Evolutionary conservation across 64 coral and sea anemone species (phyloP).

Genomic region (Exaiptasia diaphana): DNA sequence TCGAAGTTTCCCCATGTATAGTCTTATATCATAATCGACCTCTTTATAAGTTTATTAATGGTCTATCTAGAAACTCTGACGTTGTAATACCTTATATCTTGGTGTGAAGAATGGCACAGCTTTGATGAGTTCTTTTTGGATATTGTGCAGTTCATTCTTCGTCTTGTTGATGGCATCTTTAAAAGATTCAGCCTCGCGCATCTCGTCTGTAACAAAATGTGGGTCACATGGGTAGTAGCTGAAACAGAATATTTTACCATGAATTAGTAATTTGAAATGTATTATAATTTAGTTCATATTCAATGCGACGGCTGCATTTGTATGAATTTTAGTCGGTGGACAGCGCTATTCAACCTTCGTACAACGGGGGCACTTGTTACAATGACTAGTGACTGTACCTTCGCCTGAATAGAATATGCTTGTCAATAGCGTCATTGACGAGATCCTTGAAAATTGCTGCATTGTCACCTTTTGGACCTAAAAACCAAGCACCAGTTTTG

Average conservation of each 20-base stretch:
- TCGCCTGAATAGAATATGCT: conserved; percentile 1
- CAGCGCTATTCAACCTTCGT: background rate
- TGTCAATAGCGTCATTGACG: background rate
- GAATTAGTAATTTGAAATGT: too few relatives aligned
- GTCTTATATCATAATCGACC: too few relatives aligned
- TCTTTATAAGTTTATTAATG: too few relatives aligned
- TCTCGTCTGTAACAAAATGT: conserved; percentile 59
- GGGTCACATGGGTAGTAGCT: conserved; percentile 68
- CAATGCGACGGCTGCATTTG: too few relatives aligned
- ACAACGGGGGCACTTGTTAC: background rate
- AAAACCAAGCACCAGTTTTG: conserved; percentile 10
- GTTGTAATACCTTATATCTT: conserved; percentile 66
- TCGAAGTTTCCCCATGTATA: background rate
- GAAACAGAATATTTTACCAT: too few relatives aligned
- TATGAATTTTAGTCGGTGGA: too few relatives aligned
- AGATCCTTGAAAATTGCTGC: background rate
- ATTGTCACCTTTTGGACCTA: conserved; percentile 32
- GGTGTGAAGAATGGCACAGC: conserved; percentile 62
- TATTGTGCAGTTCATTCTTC: conserved; percentile 12
- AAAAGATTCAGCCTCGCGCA: conserved; percentile 32
- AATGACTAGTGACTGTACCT: too few relatives aligned
- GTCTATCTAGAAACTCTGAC: too few relatives aligned
- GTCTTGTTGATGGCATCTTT: conserved; percentile 33
- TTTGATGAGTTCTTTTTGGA: conserved; percentile 55
- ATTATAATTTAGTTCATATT: too few relatives aligned